Evolutionary conservation across 1,140 invertebrate genomes (phyloP), one percentile per base, ranked within the genome.

Genomic region (Drosophila setifemur): DNA sequence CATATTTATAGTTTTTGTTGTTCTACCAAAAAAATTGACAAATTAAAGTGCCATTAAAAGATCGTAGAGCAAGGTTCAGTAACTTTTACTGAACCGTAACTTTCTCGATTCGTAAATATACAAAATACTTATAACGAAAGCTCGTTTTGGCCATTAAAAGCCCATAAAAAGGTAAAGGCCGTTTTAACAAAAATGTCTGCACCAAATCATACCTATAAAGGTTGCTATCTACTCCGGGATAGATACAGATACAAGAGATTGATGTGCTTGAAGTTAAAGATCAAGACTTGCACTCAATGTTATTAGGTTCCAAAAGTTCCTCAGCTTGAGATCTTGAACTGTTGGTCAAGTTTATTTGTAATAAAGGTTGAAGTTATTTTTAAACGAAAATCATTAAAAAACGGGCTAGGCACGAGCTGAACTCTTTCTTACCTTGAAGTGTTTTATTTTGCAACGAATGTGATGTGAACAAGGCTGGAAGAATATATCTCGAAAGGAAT

Each of bases 31-130:
- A 69, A 45, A 78, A 60, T 68, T 85, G 70, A 37, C 61, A 86
- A 86, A 85, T 85, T 86, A 81, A 86, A 86, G 60, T 73, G 81
- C 23, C 72, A 75, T 85, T 86, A 85, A 81, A 74, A 49, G 33
- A 3, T 11, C 61, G 26, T 39, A 44, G 14, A 54, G 35, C 40
- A 72, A 50, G n/a, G n/a, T n/a, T n/a, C n/a, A n/a, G n/a, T n/a
- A n/a, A n/a, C n/a, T n/a, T n/a, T 57, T 53, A 50, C 53, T 40
- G 53, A 52, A 39, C 35, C 49, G 21, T 18, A 57, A 82, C 43
- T 63, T 54, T 53, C 28, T 49, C 25, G 31, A 48, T 37, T 33
- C 40, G 18, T 25, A 16, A 40, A 58, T 39, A 28, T 14, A 21
- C 12, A 42, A 73, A 23, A 35, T 16, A 31, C 14, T 45, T 14